A percentile compares a stretch with the other conserved stretches of the same genome.
Conservation (phyloP, 2,888 invertebrate genomes). For the Junonia oenone region DNA sequence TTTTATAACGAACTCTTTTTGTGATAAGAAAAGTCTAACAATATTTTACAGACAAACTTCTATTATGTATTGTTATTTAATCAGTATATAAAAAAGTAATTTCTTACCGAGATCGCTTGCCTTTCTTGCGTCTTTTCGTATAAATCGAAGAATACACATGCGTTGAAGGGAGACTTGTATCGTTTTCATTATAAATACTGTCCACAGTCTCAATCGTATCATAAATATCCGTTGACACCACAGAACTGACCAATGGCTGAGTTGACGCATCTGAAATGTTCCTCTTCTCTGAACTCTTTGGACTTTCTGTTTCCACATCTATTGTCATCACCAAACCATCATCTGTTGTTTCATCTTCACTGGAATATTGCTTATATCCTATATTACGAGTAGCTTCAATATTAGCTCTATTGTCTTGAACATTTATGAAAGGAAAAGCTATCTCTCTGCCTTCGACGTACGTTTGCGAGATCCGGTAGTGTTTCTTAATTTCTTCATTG, state of each 20-base stretch:
- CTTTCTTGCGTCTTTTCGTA: slow-evolving; percentile 51
- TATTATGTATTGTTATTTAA: too few relatives aligned
- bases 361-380: slow-evolving; percentile 48
- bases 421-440: slow-evolving; percentile 45
- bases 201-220: slow-evolving; percentile 56
- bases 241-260: slow-evolving; percentile 43
- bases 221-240: slow-evolving; percentile 44
- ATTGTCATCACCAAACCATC: slow-evolving; percentile 63
- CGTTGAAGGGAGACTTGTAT: slow-evolving; percentile 38
- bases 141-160: slow-evolving; percentile 54
- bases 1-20: too few relatives aligned
- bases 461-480: slow-evolving; percentile 65
- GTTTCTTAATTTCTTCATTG: slow-evolving; percentile 66
- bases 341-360: slow-evolving; percentile 56
- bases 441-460: slow-evolving; percentile 72
- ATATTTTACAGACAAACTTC: too few relatives aligned
- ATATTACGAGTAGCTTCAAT: slow-evolving; percentile 35
- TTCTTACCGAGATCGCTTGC: slow-evolving; percentile 48
- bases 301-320: slow-evolving; percentile 50
- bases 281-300: slow-evolving; percentile 47
- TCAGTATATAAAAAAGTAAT: background rate
- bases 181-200: slow-evolving; percentile 43
- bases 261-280: slow-evolving; percentile 53
- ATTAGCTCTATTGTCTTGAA: slow-evolving; percentile 39
- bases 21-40: too few relatives aligned